Conservation (phyloP, 2,113 vertebrate species). For the Lontra canadensis region DNA sequence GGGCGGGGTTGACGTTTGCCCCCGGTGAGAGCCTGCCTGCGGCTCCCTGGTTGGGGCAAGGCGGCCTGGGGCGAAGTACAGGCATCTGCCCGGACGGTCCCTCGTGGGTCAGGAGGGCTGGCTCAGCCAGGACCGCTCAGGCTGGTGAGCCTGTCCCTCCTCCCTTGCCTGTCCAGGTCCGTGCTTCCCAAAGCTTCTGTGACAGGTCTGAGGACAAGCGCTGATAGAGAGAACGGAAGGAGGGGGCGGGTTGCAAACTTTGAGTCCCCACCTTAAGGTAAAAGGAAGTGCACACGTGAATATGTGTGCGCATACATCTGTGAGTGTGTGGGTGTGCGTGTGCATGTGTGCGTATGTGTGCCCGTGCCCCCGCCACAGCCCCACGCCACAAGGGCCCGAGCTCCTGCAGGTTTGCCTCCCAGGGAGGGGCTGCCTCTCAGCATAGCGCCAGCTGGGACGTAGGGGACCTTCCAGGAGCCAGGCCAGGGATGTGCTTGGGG, state of each 20-base stretch:
- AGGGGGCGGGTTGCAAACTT: neutral
- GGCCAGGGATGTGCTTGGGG: neutral
- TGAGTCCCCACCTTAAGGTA: neutral
- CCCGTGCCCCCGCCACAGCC: accelerated
- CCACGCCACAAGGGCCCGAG: accelerated
- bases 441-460: neutral
- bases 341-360: accelerated
- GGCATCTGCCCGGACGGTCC: neutral
- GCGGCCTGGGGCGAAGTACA: accelerated
- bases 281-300: neutral
- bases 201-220: neutral
- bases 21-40: neutral
- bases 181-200: neutral
- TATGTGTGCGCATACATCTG: accelerated
- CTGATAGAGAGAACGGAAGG: neutral
- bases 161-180: neutral
- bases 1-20: neutral
- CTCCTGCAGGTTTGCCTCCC: accelerated
- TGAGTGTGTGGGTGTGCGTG: no score
- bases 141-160: neutral
- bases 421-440: neutral
- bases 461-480: neutral
- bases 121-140: no score
- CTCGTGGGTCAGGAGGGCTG: accelerated
- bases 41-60: accelerated